A percentile compares a stretch with the other conserved stretches of the same genome.
Evolutionary conservation across 2,888 invertebrate genomes (phyloP).

Genomic region (Cantharis rufa): DNA sequence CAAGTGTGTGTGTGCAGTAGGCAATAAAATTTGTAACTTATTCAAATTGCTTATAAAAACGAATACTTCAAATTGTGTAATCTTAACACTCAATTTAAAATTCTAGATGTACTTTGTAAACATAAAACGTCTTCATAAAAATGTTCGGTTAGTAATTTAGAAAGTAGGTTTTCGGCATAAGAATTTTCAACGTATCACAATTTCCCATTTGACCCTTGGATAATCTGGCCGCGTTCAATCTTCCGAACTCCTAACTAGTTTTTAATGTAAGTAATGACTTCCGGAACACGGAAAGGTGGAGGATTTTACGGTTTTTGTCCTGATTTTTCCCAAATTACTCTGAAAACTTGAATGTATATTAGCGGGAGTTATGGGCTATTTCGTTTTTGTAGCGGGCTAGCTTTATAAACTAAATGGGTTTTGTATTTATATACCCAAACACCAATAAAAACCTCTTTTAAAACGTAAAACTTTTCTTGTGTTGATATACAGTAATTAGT

Average conservation of each 20-base stretch:
- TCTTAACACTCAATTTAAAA: slow-evolving; percentile 21
- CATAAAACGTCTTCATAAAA: slow-evolving; percentile 21
- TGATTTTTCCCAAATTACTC: slow-evolving; percentile 40
- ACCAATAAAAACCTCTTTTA: slow-evolving; percentile 7
- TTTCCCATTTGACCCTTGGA: slow-evolving; percentile 42
- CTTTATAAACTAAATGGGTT: slow-evolving; percentile 23
- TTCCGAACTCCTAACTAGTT: slow-evolving; percentile 43
- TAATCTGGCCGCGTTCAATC: slow-evolving; percentile 41
- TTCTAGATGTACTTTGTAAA: slow-evolving; percentile 13
- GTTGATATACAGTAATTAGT: slow-evolving; percentile 4
- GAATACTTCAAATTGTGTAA: slow-evolving; percentile 9
- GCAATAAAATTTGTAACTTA: slow-evolving; percentile 4
- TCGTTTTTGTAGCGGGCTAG: slow-evolving; percentile 26
- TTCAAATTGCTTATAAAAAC: slow-evolving; percentile 7
- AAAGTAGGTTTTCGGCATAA: slow-evolving; percentile 33
- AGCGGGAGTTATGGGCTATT: slow-evolving; percentile 35
- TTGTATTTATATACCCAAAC: slow-evolving; percentile 6
- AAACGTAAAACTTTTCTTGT: background rate
- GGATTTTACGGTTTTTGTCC: slow-evolving; percentile 43
- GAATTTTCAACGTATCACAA: slow-evolving; percentile 38
- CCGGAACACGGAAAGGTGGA: slow-evolving; percentile 39
- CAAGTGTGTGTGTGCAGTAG: background rate
- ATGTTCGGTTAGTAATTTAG: slow-evolving; percentile 21
- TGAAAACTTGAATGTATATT: slow-evolving; percentile 39
- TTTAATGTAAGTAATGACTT: slow-evolving; percentile 46